phyloP scores from a whole-genome alignment of 2,888 invertebrate genomes.

The Stomorhina lunata region DNA sequence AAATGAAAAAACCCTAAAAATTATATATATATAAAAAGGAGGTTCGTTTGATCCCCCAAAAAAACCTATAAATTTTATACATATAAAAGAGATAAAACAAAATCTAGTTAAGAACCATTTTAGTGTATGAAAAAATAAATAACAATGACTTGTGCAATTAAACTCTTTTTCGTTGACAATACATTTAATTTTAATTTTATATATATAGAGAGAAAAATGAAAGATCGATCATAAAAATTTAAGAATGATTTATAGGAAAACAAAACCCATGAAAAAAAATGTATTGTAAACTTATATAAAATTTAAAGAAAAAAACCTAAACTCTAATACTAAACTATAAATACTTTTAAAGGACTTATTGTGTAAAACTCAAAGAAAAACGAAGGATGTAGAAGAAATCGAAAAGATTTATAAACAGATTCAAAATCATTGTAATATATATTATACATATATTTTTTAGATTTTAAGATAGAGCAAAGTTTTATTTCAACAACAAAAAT shows the following conservation, averaged over 20 bases:
- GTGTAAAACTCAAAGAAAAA: constrained; percentile 53
- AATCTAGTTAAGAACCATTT: constrained; percentile 55
- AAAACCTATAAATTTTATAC: constrained; percentile 49
- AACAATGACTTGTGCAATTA: constrained; percentile 64
- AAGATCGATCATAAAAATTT: constrained; percentile 23
- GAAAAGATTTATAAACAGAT: constrained; percentile 34
- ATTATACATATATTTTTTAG: constrained; percentile 51
- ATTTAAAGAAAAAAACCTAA: constrained; percentile 25
- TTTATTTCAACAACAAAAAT: constrained; percentile 40
- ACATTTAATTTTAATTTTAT: constrained; percentile 50
- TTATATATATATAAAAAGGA: constrained; percentile 20
- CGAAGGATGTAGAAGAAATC: constrained; percentile 26
- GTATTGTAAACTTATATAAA: constrained; percentile 44
- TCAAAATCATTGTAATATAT: constrained; percentile 64
- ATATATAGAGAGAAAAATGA: constrained; percentile 16
- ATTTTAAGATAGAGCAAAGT: constrained; percentile 44
- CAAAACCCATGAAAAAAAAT: background rate
- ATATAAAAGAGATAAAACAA: constrained; percentile 7
- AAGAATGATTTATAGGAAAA: constrained; percentile 8
- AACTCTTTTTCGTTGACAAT: constrained; percentile 64
- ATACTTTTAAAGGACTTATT: constrained; percentile 63
- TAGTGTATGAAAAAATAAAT: constrained; percentile 63
- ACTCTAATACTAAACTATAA: constrained; percentile 56
- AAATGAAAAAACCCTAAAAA: too few relatives aligned
- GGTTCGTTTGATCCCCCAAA: constrained; percentile 31